Evolutionary conservation across 2,888 invertebrate genomes (phyloP).

Genomic region (Stegana nigrithorax): DNA sequence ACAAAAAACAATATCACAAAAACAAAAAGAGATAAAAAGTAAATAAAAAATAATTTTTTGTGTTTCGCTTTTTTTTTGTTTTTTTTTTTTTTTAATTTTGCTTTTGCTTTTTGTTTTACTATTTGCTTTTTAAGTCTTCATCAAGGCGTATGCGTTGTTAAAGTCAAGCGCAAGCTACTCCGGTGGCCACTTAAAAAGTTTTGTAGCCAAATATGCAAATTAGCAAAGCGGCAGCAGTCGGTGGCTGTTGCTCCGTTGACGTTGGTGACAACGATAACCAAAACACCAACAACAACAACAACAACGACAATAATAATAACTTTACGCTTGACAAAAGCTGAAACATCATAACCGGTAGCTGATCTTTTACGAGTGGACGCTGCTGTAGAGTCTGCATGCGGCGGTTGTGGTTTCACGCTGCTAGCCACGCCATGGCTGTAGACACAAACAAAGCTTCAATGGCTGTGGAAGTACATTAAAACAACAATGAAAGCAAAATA

Average conservation of each 20-base stretch:
- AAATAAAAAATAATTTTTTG: background rate
- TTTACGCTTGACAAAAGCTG: constrained; percentile 45
- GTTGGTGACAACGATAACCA: constrained; percentile 50
- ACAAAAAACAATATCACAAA: too few relatives aligned
- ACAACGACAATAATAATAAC: background rate
- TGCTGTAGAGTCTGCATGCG: background rate
- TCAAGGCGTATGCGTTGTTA: background rate
- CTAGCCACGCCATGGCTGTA: background rate
- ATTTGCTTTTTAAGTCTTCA: too few relatives aligned
- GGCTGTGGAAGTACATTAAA: constrained; percentile 7
- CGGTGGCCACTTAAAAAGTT: constrained; percentile 59
- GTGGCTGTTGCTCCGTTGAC: too few relatives aligned
- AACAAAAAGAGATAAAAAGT: too few relatives aligned
- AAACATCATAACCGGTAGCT: constrained; percentile 38
- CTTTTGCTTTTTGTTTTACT: too few relatives aligned
- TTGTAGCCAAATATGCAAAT: constrained; percentile 58
- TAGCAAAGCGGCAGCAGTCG: too few relatives aligned
- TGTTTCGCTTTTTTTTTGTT: background rate
- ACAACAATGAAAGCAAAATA: constrained; percentile 2
- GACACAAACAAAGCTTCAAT: constrained; percentile 7
- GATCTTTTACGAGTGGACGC: background rate
- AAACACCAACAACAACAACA: background rate
- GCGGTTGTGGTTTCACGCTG: too few relatives aligned
- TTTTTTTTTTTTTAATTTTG: constrained; percentile 18
- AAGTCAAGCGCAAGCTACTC: constrained; percentile 29